phyloP scores from a whole-genome alignment of 2,113 vertebrate species.

The Piaya cayana region DNA sequence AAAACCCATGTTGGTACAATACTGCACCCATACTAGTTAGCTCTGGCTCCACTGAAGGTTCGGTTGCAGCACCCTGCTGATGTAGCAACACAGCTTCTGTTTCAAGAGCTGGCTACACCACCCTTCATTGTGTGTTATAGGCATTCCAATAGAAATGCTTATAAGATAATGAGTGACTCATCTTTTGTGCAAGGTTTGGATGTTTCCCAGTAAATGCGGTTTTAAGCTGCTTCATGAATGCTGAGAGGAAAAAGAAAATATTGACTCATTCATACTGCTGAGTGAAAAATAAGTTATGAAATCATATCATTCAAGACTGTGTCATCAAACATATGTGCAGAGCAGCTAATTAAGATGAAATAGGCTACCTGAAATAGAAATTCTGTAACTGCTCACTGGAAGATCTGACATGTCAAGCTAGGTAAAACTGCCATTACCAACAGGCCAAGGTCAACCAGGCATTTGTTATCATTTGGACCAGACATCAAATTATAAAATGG shows the following conservation, averaged over 20 bases:
- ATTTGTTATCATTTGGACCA: background rate
- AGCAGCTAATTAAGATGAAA: background rate
- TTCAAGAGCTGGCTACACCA: background rate
- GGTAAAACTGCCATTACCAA: background rate
- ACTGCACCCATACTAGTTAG: background rate
- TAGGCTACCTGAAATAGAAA: background rate
- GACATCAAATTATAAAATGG: background rate
- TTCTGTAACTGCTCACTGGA: background rate
- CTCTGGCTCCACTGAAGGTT: background rate
- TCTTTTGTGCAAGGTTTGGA: background rate
- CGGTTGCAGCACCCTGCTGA: constrained; percentile 2
- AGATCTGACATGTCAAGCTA: background rate
- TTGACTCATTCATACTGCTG: constrained; percentile 1
- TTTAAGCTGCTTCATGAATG: background rate
- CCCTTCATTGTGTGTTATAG: background rate
- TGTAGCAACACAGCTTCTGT: background rate
- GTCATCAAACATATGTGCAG: background rate
- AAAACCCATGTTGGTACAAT: background rate
- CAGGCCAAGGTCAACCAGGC: background rate
- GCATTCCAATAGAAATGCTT: background rate
- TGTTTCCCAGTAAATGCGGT: background rate
- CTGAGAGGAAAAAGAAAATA: constrained; percentile 3
- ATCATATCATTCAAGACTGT: background rate
- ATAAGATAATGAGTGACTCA: background rate
- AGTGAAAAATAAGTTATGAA: constrained; percentile 12